Percentiles rank a stretch among this genome's conserved stretches.
Conservation (phyloP, 2,113 vertebrate species). For the Caranx melampygus region DNA sequence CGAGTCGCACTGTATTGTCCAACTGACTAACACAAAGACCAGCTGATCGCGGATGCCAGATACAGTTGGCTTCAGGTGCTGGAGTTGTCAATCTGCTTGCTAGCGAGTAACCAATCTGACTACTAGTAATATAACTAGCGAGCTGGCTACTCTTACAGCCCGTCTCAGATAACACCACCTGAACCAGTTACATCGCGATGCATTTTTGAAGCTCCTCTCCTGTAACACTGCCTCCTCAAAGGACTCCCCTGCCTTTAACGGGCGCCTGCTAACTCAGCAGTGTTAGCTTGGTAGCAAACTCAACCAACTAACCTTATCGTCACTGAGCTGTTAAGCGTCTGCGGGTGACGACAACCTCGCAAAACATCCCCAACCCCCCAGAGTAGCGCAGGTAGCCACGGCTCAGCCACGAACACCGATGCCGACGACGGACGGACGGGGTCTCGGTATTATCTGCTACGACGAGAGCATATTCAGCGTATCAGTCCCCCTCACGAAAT, state of each 20-base stretch:
- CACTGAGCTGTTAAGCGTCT: conserved; percentile 37
- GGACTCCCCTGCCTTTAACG: background rate
- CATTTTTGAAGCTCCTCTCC: conserved; percentile 54
- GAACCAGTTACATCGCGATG: conserved; percentile 58
- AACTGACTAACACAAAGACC: conserved; percentile 62
- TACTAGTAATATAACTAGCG: conserved; percentile 43
- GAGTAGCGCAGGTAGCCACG: conserved; percentile 62
- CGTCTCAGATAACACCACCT: conserved; percentile 67
- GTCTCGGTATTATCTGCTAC: conserved; percentile 28
- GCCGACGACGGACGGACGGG: conserved; percentile 14
- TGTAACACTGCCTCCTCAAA: conserved; percentile 19
- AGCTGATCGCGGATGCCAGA: conserved; percentile 45
- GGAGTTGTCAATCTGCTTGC: conserved; percentile 39
- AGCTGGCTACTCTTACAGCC: conserved; percentile 48
- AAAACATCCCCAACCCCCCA: conserved; percentile 59
- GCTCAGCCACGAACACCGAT: conserved; percentile 42
- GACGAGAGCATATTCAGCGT: conserved; percentile 30
- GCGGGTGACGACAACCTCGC: conserved; percentile 53
- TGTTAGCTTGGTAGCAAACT: conserved; percentile 44
- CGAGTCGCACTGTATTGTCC: conserved; percentile 66
- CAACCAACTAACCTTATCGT: conserved; percentile 51
- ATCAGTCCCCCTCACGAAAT: conserved; percentile 24
- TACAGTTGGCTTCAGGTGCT: background rate
- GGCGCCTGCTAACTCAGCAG: conserved; percentile 48
- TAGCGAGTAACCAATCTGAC: conserved; percentile 48